Base-by-base conservation (phyloP, 2,797 vertebrate species). In the Arctocebus calabarensis region DNA sequence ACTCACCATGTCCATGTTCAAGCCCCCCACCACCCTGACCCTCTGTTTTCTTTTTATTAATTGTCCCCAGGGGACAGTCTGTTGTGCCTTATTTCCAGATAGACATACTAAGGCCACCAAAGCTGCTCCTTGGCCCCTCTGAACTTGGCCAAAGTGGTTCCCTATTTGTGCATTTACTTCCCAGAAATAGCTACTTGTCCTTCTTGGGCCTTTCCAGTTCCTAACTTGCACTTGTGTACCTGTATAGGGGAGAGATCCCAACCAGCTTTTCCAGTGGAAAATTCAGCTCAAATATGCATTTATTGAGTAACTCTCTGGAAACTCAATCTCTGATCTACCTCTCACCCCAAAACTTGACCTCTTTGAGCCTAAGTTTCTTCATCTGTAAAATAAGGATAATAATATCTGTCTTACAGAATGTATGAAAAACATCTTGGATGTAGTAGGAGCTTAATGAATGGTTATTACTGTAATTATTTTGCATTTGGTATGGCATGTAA, bases 201-300 rank as follows among this genome's bases (percentile, higher is more conserved):
- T 68, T 57, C 59, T 57, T 43, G 20, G 40, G 16, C 45, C 43
- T 74, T 89, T 81, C 37, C 13, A 70, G 23, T 59, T 11, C 43
- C 43, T 89, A 20, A 29, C 57, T 94, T 93, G 74, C 62, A n/a
- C 71, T 95, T 19, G 20, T n/a, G 59, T n/a, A 75, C 59, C 52
- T 74, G 74, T 16, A 45, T 27, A 57, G 13, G 32, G 32, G 45
- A 95, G 61, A 86, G 84, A 96, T 78, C 17, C n/a, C 45, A 68
- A 19, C 23, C 11, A 29, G 6, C 10, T 74, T 32, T 91, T 16
- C 27, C 48, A 85, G 34, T 29, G 40, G 17, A 84, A 64, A 25
- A 68, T 43, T 79, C 57, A 70, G 34, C 34, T 79, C 59, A 66
- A 93, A 92, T 37, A 29, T 32, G 48, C 8, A 34, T 70, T 83